Percentiles rank a stretch among this genome's conserved stretches.
phyloP scores from a whole-genome alignment of 2,797 vertebrate species.

The Danionella dracula region DNA sequence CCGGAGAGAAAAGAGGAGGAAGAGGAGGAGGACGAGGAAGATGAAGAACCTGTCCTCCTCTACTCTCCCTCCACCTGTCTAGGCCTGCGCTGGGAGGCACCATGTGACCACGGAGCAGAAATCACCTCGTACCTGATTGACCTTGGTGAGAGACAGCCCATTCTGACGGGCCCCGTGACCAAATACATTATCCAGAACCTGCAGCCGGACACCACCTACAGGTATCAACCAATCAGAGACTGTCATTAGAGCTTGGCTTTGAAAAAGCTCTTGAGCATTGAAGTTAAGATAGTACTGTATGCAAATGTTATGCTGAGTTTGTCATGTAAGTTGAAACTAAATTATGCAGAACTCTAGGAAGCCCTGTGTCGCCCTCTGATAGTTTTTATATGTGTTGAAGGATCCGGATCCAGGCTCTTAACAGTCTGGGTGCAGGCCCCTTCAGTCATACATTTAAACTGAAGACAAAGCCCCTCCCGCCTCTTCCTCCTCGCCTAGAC shows the following conservation, averaged over 20 bases:
- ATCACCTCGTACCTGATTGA: constrained; percentile 93
- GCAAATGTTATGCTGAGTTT: too few relatives aligned
- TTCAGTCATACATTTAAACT: constrained; percentile 95
- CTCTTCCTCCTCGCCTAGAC: constrained; percentile 90
- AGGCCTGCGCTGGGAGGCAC: constrained; percentile 86
- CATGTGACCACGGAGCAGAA: constrained; percentile 88
- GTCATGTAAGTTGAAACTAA: too few relatives aligned
- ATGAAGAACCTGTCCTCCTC: constrained; percentile 55
- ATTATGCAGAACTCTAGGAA: too few relatives aligned
- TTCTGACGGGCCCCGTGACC: constrained; percentile 77
- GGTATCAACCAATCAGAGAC: too few relatives aligned
- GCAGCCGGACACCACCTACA: constrained; percentile 96
- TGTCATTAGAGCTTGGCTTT: too few relatives aligned
- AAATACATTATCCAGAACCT: constrained; percentile 83
- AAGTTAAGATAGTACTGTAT: too few relatives aligned
- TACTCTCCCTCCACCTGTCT: constrained; percentile 91
- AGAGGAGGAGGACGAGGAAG: constrained; percentile 48
- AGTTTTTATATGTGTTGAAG: constrained; percentile 56
- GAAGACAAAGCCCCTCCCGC: constrained; percentile 95
- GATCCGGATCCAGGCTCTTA: constrained; percentile 94
- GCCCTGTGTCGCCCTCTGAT: too few relatives aligned
- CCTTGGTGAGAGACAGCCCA: constrained; percentile 87
- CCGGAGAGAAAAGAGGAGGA: constrained; percentile 31
- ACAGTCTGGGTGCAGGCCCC: constrained; percentile 91
- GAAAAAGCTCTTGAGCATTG: too few relatives aligned